phyloP scores from a whole-genome alignment of 2,797 vertebrate species.

The Zalophus californianus region DNA sequence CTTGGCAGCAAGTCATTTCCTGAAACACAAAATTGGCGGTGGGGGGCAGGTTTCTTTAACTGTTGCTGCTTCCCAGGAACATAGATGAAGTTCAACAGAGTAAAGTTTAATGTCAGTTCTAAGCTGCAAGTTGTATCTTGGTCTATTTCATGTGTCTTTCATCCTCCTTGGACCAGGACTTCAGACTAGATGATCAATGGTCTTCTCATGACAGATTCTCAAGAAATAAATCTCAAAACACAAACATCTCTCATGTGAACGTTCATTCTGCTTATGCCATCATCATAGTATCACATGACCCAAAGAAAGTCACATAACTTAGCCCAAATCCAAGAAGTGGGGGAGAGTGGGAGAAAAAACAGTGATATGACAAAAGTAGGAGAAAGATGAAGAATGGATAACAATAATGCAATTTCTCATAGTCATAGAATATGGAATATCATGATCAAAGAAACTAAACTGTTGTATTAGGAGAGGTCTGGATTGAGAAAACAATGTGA shows the following conservation, averaged over 20 bases:
- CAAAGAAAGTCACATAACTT: background rate
- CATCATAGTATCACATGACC: background rate
- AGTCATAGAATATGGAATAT: background rate
- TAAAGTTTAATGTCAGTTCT: background rate
- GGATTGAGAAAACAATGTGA: background rate
- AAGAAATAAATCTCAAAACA: background rate
- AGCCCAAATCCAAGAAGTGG: background rate
- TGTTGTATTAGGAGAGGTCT: background rate
- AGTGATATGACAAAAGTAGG: background rate
- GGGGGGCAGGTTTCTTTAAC: background rate
- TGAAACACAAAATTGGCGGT: background rate
- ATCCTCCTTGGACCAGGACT: conserved; percentile 42
- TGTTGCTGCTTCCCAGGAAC: background rate
- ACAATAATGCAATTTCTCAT: background rate
- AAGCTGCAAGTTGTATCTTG: background rate
- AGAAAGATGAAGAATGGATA: background rate
- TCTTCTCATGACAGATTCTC: background rate
- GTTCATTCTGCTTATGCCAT: background rate
- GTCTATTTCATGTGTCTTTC: background rate
- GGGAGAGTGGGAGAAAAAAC: background rate
- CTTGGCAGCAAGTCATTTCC: background rate
- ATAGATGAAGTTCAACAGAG: background rate
- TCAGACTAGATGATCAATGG: background rate
- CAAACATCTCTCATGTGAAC: background rate
- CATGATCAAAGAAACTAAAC: background rate